phyloP scores from a whole-genome alignment of 2,888 invertebrate genomes.

The Caradrina kadenii region DNA sequence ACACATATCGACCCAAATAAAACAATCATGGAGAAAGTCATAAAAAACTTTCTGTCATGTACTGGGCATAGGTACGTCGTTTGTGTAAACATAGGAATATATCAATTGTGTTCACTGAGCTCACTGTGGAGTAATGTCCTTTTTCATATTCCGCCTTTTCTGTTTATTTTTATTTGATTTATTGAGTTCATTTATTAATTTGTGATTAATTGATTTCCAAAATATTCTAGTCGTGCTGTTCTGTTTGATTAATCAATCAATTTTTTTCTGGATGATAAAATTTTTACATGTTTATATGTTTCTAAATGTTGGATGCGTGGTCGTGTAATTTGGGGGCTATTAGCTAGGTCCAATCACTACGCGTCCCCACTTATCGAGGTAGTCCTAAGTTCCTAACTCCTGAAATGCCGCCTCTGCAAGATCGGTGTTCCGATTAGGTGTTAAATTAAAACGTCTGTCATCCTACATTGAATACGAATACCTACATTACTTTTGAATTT shows the following conservation, averaged over 20 bases:
- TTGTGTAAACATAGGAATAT: conserved; percentile 52
- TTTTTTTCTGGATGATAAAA: background rate
- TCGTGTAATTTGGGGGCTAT: conserved; percentile 15
- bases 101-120: conserved; percentile 30
- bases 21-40: conserved; percentile 37
- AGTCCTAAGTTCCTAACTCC: conserved; percentile 5
- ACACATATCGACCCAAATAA: conserved; percentile 29
- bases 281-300: background rate
- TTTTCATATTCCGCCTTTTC: conserved; percentile 8
- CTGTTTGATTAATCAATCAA: background rate
- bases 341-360: conserved; percentile 24
- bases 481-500: conserved; percentile 3
- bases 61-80: conserved; percentile 12
- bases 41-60: conserved; percentile 46
- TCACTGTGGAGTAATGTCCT: conserved; percentile 10
- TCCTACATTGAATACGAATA: conserved; percentile 2
- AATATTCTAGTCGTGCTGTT: background rate
- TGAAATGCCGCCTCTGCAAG: conserved; percentile 14
- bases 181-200: conserved; percentile 32
- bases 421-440: conserved; percentile 36
- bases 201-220: conserved; percentile 19
- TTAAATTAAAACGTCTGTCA: conserved; percentile 33
- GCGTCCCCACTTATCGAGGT: conserved; percentile 26
- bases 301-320: no score
- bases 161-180: conserved; percentile 14